These are phyloP conservation scores for Lophius americanus DNA, from an alignment of 2,797 vertebrate genomes.

Conservation along the genomic window DNA sequence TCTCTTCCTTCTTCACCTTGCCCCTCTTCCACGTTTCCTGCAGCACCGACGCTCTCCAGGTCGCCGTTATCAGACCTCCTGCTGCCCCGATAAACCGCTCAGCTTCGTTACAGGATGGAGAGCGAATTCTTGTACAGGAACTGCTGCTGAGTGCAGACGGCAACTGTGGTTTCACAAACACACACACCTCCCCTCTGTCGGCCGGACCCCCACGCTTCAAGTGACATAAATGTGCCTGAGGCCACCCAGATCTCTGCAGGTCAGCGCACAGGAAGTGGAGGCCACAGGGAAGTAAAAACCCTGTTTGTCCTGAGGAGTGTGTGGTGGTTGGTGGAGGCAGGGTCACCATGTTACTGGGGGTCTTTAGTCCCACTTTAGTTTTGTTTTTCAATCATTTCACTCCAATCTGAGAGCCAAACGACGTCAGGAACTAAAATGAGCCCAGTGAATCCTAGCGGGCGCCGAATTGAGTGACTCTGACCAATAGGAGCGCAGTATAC, in stretches of 20 bases:
- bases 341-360: neutral
- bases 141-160: neutral
- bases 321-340: neutral
- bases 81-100: neutral
- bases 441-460: neutral
- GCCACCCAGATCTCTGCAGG: constrained; percentile 25
- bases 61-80: neutral
- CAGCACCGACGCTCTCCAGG: neutral
- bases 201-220: constrained; percentile 27
- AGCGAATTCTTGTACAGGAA: constrained; percentile 11
- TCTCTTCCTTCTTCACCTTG: no score
- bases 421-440: no score
- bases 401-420: no score
- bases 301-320: constrained; percentile 3
- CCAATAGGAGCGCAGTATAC: neutral
- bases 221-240: constrained; percentile 28
- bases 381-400: no score
- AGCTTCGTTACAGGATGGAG: constrained; percentile 4
- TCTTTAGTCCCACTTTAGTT: no score
- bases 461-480: neutral
- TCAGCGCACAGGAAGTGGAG: constrained; percentile 29
- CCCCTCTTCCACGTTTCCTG: neutral
- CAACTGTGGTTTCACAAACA: neutral
- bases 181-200: constrained; percentile 5
- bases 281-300: constrained; percentile 9